Evolutionary conservation across 37 sponge, comb jelly and placozoan genomes (phyloP).

Genomic region (Spongilla lacustris): DNA sequence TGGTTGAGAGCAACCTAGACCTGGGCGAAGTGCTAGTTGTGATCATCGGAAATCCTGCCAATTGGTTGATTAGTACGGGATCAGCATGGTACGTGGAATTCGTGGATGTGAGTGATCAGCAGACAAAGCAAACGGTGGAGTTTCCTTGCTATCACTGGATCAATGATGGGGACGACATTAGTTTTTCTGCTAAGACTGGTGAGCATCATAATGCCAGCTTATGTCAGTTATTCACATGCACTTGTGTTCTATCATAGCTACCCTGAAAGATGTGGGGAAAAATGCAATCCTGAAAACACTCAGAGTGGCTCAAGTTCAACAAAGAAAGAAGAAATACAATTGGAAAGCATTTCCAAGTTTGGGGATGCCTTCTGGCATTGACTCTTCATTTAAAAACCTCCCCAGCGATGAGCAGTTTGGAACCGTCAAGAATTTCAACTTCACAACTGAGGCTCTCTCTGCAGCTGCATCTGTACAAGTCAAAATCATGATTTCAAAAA

Average conservation of each 20-base stretch:
- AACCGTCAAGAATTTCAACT: constrained; percentile 19
- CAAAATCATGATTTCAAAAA: background rate
- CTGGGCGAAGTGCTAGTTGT: constrained; percentile 39
- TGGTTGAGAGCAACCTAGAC: constrained; percentile 27
- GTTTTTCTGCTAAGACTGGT: constrained; percentile 20
- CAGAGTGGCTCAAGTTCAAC: constrained; percentile 2
- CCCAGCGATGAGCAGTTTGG: constrained; percentile 47
- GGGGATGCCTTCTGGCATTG: constrained; percentile 15
- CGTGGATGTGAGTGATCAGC: background rate
- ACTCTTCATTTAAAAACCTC: background rate
- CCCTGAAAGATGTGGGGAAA: constrained; percentile 11
- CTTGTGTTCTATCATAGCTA: background rate
- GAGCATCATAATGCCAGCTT: background rate
- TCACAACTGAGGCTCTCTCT: background rate
- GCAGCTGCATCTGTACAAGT: background rate
- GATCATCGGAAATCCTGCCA: constrained; percentile 3
- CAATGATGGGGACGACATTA: background rate
- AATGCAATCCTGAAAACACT: constrained; percentile 9
- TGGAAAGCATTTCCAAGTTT: constrained; percentile 10
- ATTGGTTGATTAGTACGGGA: background rate
- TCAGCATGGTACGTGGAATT: constrained; percentile 37
- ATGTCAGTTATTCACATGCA: background rate
- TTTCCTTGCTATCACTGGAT: constrained; percentile 61
- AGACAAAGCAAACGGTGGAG: background rate
- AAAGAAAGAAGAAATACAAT: constrained; percentile 11